phyloP scores from a whole-genome alignment of 23 tunicate genomes.

The Botrylloides violaceus region DNA sequence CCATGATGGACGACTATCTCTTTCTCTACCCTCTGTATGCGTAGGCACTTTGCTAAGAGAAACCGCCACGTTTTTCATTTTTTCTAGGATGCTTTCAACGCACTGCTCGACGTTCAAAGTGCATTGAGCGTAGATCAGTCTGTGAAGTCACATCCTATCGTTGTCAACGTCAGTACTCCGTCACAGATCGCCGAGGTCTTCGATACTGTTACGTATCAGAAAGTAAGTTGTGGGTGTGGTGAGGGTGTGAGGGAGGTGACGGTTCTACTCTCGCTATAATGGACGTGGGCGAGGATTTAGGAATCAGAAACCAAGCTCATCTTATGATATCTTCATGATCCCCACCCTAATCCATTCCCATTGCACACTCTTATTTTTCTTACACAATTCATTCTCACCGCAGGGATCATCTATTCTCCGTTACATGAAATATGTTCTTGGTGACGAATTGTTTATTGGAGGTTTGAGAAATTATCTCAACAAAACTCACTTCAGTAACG shows the following conservation, averaged over 20 bases:
- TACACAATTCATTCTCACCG: too few relatives aligned
- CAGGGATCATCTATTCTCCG: conserved; percentile 72
- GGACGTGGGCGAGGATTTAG: too few relatives aligned
- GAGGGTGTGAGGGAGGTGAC: too few relatives aligned
- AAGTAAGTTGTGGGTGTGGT: conserved; percentile 49
- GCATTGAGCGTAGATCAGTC: conserved; percentile 38
- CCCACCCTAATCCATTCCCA: too few relatives aligned
- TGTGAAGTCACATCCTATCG: conserved; percentile 73
- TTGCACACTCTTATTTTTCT: too few relatives aligned
- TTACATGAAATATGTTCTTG: conserved; percentile 48
- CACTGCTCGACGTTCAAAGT: conserved; percentile 44
- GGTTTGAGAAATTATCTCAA: conserved; percentile 45
- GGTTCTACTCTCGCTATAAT: too few relatives aligned
- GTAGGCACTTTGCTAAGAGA: too few relatives aligned
- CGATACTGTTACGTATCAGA: conserved; percentile 67
- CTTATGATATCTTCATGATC: too few relatives aligned
- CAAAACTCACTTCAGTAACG: conserved; percentile 35
- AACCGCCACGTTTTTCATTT: too few relatives aligned
- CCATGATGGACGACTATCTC: too few relatives aligned
- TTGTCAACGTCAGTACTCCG: conserved; percentile 46
- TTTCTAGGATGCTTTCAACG: neutral
- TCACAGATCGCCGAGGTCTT: conserved; percentile 66
- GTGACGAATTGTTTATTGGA: conserved; percentile 63
- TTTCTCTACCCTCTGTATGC: too few relatives aligned
- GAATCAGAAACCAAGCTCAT: too few relatives aligned